Conservation (phyloP, 2,113 vertebrate genomes). For the Gadus chalcogrammus region DNA sequence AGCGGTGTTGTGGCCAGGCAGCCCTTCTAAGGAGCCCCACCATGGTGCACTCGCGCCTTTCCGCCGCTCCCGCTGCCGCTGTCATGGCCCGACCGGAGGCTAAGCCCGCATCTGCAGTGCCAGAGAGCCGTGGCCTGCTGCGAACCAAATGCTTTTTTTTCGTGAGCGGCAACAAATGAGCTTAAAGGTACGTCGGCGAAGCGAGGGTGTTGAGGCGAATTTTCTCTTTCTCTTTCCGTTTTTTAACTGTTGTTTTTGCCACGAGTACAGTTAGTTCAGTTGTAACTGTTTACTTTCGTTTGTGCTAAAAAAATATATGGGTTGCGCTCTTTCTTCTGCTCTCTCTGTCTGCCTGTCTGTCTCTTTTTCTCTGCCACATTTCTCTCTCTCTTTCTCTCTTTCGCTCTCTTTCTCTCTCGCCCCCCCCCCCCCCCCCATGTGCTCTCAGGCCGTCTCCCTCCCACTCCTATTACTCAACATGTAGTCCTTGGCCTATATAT, state of each 20-base stretch:
- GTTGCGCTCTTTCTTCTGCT: not conserved
- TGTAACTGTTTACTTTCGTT: no score
- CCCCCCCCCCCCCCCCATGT: constrained; percentile 3
- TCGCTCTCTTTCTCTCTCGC: not conserved
- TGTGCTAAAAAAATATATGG: no score
- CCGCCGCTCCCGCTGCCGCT: constrained; percentile 53
- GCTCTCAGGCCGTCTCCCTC: constrained; percentile 4
- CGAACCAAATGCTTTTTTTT: constrained; percentile 49
- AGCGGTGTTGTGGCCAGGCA: constrained; percentile 68
- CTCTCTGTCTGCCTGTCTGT: no score
- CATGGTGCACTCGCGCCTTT: constrained; percentile 66
- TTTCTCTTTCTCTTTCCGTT: constrained; percentile 6
- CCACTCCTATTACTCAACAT: constrained; percentile 10
- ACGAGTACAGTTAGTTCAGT: no score
- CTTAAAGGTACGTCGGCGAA: constrained; percentile 75
- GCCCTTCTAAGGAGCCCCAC: constrained; percentile 69
- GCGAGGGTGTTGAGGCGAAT: no score
- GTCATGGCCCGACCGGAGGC: constrained; percentile 62
- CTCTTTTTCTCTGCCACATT: no score
- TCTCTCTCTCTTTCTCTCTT: not conserved
- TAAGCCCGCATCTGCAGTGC: constrained; percentile 57
- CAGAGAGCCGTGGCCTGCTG: constrained; percentile 60
- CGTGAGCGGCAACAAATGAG: constrained; percentile 75
- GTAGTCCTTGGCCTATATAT: constrained; percentile 23
- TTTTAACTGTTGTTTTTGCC: not conserved